Evolutionary conservation across 2,888 invertebrate species (phyloP).

Genomic region (Arctia plantaginis): DNA sequence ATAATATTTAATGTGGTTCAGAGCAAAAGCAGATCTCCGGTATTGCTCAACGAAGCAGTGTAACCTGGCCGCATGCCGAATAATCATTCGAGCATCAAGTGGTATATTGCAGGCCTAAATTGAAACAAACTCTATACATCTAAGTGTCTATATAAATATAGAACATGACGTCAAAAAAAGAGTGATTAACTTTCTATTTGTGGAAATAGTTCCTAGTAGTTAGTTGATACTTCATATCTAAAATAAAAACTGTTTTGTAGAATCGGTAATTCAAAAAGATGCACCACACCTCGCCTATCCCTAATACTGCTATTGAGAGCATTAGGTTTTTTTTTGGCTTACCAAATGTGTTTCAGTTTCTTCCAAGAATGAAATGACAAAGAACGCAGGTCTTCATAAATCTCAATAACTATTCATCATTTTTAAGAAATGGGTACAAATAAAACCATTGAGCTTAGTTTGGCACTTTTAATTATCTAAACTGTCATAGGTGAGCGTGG

Average conservation of each 20-base stretch:
- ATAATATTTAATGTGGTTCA: background rate
- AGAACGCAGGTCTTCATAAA: no score
- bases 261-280: background rate
- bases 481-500: slow-evolving; percentile 17
- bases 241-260: background rate
- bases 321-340: background rate
- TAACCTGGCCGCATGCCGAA: background rate
- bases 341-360: no score
- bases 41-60: slow-evolving; percentile 1
- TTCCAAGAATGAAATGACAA: no score
- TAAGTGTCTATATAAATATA: background rate
- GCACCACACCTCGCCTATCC: background rate
- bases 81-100: background rate
- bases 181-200: background rate
- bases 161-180: background rate
- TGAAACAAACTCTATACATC: background rate
- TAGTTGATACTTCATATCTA: background rate
- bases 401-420: background rate
- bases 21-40: background rate
- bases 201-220: background rate
- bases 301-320: background rate
- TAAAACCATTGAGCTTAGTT: background rate
- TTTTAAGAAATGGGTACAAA: background rate
- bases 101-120: background rate
- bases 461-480: background rate